Conservation (phyloP, 2,113 vertebrate genomes). For the Stegostoma tigrinum region DNA sequence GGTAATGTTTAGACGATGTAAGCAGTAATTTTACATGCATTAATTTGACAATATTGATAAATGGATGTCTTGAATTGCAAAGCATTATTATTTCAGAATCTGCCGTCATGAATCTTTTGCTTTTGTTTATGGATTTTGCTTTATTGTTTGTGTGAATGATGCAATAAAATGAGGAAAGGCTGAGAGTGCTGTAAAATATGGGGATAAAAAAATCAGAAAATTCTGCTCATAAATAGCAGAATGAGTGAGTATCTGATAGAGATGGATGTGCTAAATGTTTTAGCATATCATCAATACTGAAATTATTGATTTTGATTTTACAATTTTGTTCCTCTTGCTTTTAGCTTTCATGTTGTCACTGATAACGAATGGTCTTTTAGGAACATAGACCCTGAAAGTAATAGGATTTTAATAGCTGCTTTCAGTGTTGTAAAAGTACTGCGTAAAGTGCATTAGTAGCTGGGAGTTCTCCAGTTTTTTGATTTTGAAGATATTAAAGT, state of each 20-base stretch:
- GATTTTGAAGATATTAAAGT: neutral
- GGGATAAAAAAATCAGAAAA: neutral
- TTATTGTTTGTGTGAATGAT: neutral
- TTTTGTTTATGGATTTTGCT: neutral
- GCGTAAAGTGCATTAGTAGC: neutral
- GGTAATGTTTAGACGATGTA: slow-evolving; percentile 52
- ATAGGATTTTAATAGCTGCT: neutral
- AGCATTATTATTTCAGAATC: neutral
- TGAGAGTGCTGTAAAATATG: neutral
- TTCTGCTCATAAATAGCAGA: neutral
- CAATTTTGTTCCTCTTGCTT: neutral
- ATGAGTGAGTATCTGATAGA: neutral
- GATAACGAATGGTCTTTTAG: neutral
- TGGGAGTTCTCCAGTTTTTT: neutral
- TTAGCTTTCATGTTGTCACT: neutral
- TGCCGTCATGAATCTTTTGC: neutral
- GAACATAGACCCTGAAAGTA: neutral
- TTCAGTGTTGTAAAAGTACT: neutral
- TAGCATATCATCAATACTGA: neutral
- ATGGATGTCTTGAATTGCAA: neutral
- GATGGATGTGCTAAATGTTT: neutral
- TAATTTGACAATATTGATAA: slow-evolving; percentile 39
- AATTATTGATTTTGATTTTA: neutral
- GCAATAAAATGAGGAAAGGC: neutral
- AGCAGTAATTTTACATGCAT: neutral